A percentile compares a stretch with the other conserved stretches of the same genome.
phyloP scores from a whole-genome alignment of 2,113 vertebrate genomes.

The Dunckerocampus dactyliophorus region DNA sequence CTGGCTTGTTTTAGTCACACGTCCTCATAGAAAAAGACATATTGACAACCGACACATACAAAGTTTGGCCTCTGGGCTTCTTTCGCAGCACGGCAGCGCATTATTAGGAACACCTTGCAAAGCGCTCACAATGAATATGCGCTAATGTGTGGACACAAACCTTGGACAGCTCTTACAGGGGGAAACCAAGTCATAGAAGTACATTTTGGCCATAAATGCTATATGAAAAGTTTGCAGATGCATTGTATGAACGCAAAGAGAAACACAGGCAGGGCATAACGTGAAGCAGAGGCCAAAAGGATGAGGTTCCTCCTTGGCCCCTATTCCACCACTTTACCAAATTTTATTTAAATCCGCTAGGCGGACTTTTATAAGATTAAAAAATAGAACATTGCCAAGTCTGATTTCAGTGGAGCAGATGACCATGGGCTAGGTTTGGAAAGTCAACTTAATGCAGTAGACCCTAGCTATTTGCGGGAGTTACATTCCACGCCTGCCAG shows the following conservation, averaged over 20 bases:
- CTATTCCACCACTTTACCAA: neutral
- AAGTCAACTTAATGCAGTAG: no score
- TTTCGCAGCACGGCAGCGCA: neutral
- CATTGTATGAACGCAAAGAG: neutral
- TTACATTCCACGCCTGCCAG: no score
- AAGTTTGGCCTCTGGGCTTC: neutral
- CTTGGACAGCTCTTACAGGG: neutral
- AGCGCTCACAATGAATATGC: neutral
- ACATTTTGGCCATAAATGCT: neutral
- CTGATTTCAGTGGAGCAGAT: neutral
- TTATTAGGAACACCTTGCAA: neutral
- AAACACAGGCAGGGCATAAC: neutral
- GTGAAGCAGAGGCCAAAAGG: neutral
- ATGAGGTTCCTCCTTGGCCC: neutral
- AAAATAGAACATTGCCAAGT: neutral
- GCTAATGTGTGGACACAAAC: neutral
- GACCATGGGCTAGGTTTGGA: no score
- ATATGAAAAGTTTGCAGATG: neutral
- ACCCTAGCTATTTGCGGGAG: no score
- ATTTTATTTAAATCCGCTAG: neutral
- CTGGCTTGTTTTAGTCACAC: slow-evolving; percentile 32
- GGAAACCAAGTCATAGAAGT: neutral
- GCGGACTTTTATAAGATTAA: neutral
- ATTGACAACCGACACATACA: slow-evolving; percentile 11
- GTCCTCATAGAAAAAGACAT: slow-evolving; percentile 2